Percentiles rank a stretch among this genome's conserved stretches.
Conservation (phyloP, 2,113 vertebrate species). For the Paedocypris sp. region DNA sequence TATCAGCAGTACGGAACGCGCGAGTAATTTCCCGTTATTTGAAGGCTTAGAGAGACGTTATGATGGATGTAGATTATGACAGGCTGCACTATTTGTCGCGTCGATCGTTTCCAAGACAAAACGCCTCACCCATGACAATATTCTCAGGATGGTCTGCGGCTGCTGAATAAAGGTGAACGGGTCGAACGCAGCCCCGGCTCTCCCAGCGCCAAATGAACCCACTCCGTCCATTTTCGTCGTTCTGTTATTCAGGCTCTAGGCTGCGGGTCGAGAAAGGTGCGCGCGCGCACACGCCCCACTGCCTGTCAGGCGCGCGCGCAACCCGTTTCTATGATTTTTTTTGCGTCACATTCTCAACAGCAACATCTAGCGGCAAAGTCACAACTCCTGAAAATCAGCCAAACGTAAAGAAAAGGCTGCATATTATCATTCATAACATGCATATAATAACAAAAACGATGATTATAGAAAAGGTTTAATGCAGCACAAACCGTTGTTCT, state of each 20-base stretch:
- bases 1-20: too few species aligned
- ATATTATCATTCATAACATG: too few species aligned
- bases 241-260: slow-evolving; percentile 44
- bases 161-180: slow-evolving; percentile 75
- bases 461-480: too few species aligned
- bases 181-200: slow-evolving; percentile 73
- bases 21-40: too few species aligned
- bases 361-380: slow-evolving; percentile 24
- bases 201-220: slow-evolving; percentile 84
- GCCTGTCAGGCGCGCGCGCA: slow-evolving; percentile 27
- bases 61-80: not conserved
- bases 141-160: slow-evolving; percentile 83
- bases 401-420: too few species aligned
- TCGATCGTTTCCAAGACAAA: not conserved
- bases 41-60: too few species aligned
- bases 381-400: not conserved
- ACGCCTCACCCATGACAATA: slow-evolving; percentile 77
- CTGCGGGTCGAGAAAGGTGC: slow-evolving; percentile 40
- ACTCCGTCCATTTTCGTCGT: slow-evolving; percentile 78
- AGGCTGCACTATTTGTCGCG: not conserved
- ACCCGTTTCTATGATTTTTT: not conserved
- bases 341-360: slow-evolving; percentile 9
- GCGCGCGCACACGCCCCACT: slow-evolving; percentile 9
- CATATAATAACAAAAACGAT: too few species aligned
- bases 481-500: too few species aligned